Base-by-base conservation (phyloP, 2,797 vertebrate species). In the Spea hammondii region DNA sequence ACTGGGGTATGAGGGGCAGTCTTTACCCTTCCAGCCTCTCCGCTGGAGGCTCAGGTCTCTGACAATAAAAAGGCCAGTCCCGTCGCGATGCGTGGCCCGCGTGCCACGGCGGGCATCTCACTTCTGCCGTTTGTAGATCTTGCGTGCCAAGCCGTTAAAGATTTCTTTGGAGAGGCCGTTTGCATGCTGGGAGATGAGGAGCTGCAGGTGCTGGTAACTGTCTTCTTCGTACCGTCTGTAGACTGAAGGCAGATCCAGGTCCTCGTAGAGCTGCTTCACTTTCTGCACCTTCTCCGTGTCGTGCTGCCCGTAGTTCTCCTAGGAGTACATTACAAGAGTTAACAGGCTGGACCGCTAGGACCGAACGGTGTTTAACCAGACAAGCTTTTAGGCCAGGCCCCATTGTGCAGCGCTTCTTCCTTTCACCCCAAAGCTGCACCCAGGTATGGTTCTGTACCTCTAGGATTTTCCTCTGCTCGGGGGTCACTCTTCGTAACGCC, bases 51-150 rank as follows among this genome's bases (percentile, higher is more conserved):
- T 32, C 32, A 32, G 32, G 32, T 32, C 32, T 32, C 32, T 32
- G 32, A 32, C 32, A 32, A 32, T 32, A 32, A 32, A 32, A 32
- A 17, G 17, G 17, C 17, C 17, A 17, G 32, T 32, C 32, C 32
- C 2, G 32, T 32, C 1, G 2, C 32, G 32, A 2, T 32, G 32
- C 32, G 32, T 32, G 32, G 32, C 1, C 32, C 32, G 32, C 32
- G 32, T 32, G 32, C 32, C 32, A 47, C 13, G 5, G 62, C 7
- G 49, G 67, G 4, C 11, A 32, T 54, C 5, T 96, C 89, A 99
- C 77, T 98, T 98, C 86, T 92, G 93, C 32, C 97, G 90, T 87
- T 94, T 98, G 89, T 99, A 99, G 77, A 99, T 95, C 85, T 95
- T 96, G 57, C 88, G 87, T 0, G 93, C 95, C 0, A 99, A 93